Percentiles rank a stretch among this genome's conserved stretches.
phyloP scores from a whole-genome alignment of 2,888 invertebrate species.

The Galerucella pusilla region DNA sequence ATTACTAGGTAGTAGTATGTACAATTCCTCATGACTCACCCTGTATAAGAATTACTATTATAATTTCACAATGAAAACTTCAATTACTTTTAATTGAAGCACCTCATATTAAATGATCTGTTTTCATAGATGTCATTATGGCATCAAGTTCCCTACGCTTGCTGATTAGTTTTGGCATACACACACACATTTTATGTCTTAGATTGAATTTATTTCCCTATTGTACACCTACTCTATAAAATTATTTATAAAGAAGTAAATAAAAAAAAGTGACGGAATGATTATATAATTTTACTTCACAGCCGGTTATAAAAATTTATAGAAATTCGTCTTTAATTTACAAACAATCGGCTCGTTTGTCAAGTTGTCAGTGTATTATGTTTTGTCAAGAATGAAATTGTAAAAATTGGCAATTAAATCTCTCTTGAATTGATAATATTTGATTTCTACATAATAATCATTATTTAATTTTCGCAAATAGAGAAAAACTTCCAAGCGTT shows the following conservation, averaged over 20 bases:
- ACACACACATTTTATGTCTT: neutral
- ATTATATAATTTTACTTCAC: neutral
- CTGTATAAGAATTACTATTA: too few species aligned
- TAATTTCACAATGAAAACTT: too few species aligned
- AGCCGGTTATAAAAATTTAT: neutral
- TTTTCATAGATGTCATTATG: neutral
- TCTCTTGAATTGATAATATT: too few species aligned
- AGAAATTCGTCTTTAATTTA: neutral
- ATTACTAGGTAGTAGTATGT: too few species aligned
- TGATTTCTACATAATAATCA: too few species aligned
- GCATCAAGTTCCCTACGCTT: constrained; percentile 1
- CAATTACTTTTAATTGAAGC: neutral
- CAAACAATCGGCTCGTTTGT: neutral
- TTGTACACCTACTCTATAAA: constrained; percentile 1
- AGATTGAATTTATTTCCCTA: neutral
- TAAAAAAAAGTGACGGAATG: neutral
- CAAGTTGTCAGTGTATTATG: too few species aligned
- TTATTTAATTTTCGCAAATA: too few species aligned
- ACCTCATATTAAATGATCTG: neutral
- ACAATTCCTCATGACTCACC: too few species aligned
- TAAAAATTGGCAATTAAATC: too few species aligned
- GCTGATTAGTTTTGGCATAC: constrained; percentile 2
- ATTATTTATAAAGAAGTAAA: neutral
- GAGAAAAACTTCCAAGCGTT: too few species aligned
- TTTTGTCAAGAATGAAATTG: too few species aligned